Evolutionary conservation across 1,140 invertebrate species (phyloP).

Genomic region (Cyclargus thomasi): DNA sequence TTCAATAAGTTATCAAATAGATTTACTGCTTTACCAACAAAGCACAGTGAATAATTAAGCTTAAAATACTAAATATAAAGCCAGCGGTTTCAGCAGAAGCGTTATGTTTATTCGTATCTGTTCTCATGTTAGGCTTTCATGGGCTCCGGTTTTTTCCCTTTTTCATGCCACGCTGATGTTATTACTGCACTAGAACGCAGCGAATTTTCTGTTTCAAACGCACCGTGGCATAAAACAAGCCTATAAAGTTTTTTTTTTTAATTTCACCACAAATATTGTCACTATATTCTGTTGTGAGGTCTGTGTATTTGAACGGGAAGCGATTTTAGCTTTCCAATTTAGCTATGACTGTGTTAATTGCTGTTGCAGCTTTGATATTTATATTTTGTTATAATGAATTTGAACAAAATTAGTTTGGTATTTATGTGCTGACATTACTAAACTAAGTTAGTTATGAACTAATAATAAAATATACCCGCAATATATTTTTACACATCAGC

Average conservation of each 20-base stretch:
- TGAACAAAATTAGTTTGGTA: background rate
- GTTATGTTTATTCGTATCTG: constrained; percentile 7
- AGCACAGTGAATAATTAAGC: background rate
- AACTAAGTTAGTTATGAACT: no score
- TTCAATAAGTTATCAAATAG: background rate
- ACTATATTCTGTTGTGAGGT: background rate
- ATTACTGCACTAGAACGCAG: constrained; percentile 22
- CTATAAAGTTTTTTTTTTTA: constrained; percentile 19
- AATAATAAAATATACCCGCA: no score
- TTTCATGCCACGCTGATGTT: constrained; percentile 23
- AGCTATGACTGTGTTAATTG: constrained; percentile 6
- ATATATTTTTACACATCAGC: no score
- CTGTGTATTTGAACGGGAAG: background rate
- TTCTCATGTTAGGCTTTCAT: constrained; percentile 14
- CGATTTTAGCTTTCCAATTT: constrained; percentile 8
- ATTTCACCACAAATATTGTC: constrained; percentile 16
- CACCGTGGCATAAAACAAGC: constrained; percentile 18
- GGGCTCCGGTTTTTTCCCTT: constrained; percentile 18
- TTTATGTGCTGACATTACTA: no score
- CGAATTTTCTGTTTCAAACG: constrained; percentile 25
- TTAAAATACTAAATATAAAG: constrained; percentile 9
- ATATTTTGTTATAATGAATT: constrained; percentile 5
- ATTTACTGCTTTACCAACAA: background rate
- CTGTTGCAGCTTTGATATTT: background rate
- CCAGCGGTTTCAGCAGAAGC: background rate